These are phyloP conservation scores for Polypedilum vanderplanki DNA, from an alignment of 1,140 invertebrate genomes.

Conservation along the genomic window DNA sequence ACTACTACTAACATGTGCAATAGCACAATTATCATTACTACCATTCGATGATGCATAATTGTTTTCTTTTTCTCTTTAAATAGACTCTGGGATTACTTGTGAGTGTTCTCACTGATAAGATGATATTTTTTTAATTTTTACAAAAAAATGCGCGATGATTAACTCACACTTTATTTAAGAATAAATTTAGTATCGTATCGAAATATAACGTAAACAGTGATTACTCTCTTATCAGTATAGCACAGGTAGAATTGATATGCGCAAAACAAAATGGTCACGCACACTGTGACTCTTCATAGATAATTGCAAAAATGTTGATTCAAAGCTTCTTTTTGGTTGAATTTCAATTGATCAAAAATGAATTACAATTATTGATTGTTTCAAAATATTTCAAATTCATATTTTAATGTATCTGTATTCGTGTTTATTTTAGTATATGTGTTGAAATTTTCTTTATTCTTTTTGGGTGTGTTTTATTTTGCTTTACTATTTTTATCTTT, in stretches of 20 bases:
- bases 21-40: not conserved
- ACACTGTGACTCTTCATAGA: not conserved
- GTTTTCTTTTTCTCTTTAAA: not conserved
- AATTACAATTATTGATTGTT: not conserved
- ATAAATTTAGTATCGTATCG: not conserved
- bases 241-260: slow-evolving; percentile 14
- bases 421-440: too few species aligned
- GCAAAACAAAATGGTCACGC: not conserved
- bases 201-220: slow-evolving; percentile 4
- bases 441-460: not conserved
- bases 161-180: not conserved
- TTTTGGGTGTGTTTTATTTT: slow-evolving; percentile 5
- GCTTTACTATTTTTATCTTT: not conserved
- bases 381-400: not conserved
- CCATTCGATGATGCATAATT: too few species aligned
- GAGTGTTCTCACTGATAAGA: not conserved
- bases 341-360: not conserved
- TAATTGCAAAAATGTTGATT: not conserved
- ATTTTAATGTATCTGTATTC: too few species aligned
- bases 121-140: not conserved
- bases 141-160: not conserved
- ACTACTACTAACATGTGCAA: not conserved
- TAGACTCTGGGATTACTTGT: not conserved
- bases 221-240: slow-evolving; percentile 13
- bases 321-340: not conserved